Conservation (phyloP, 2,113 vertebrate species). For the Trinectes maculatus region DNA sequence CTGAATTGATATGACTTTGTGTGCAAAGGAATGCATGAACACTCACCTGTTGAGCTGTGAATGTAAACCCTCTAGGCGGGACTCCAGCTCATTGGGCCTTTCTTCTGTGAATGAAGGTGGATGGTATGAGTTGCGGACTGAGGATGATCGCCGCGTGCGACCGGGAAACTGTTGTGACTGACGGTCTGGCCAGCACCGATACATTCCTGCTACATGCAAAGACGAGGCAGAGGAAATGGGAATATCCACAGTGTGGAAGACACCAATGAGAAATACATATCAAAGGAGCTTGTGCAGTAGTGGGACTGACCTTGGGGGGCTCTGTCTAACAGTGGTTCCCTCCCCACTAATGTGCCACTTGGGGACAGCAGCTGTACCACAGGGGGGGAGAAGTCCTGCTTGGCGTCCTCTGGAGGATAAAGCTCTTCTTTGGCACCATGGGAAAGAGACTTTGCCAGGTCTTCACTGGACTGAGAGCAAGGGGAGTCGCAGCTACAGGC, state of each 20-base stretch:
- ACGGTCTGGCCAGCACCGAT: slow-evolving; percentile 86
- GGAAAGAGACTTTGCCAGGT: slow-evolving; percentile 72
- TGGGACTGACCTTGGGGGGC: slow-evolving; percentile 61
- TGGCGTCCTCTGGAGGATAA: slow-evolving; percentile 61
- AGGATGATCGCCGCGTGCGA: slow-evolving; percentile 79
- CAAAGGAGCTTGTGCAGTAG: not conserved
- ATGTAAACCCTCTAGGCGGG: slow-evolving; percentile 90
- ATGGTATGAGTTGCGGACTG: slow-evolving; percentile 73
- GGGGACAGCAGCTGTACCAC: slow-evolving; percentile 73
- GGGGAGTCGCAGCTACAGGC: slow-evolving; percentile 83
- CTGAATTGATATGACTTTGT: not conserved
- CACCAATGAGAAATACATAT: not conserved
- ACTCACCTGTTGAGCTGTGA: slow-evolving; percentile 92
- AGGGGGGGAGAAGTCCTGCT: slow-evolving; percentile 73
- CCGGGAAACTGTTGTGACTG: slow-evolving; percentile 61
- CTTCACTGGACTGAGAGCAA: slow-evolving; percentile 84
- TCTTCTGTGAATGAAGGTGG: slow-evolving; percentile 70
- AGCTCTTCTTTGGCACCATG: slow-evolving; percentile 66
- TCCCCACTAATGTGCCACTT: slow-evolving; percentile 42
- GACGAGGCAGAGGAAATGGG: slow-evolving; percentile 73
- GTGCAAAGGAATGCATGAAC: not conserved
- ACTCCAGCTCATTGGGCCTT: slow-evolving; percentile 84
- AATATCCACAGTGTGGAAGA: not conserved
- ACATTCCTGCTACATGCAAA: slow-evolving; percentile 81
- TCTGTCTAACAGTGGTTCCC: slow-evolving; percentile 62